These are phyloP conservation scores for Pteronotus mesoamericanus DNA, from an alignment of 2,797 vertebrate genomes.

Conservation along the genomic window DNA sequence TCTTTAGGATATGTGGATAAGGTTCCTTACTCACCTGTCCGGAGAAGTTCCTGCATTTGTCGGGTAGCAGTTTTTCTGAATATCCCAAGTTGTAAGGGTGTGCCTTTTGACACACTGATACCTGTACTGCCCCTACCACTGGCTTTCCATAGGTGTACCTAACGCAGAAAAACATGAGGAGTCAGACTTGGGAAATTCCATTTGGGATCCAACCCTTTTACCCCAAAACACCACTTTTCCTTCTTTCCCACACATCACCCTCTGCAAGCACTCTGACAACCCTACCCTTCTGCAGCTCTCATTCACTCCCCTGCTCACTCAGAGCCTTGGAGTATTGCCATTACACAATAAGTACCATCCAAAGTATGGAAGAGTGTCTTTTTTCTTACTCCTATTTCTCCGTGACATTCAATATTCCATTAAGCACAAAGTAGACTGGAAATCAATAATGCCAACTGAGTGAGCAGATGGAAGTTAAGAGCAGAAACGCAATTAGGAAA, in stretches of 20 bases:
- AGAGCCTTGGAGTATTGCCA: not conserved
- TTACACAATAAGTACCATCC: not conserved
- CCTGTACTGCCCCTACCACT: constrained; percentile 27
- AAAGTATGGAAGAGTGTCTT: not conserved
- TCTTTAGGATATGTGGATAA: not conserved
- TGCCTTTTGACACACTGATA: constrained; percentile 43
- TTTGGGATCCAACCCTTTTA: not conserved
- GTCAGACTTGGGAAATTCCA: not conserved
- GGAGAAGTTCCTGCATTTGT: not conserved
- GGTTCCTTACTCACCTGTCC: constrained; percentile 65
- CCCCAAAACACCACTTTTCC: not conserved
- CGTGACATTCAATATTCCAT: not conserved
- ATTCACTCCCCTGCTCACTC: not conserved
- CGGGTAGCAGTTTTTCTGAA: rapidly evolving
- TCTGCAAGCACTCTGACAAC: not conserved
- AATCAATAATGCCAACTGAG: not conserved
- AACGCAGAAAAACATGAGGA: not conserved
- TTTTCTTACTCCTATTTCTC: not conserved
- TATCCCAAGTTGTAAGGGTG: rapidly evolving
- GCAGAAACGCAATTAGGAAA: not conserved
- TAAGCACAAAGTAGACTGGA: not conserved
- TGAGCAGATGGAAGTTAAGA: not conserved
- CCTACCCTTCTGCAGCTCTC: not conserved
- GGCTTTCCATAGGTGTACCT: constrained; percentile 80
- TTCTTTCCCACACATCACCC: constrained; percentile 50